Conservation (phyloP, 2,888 invertebrate genomes). For the Cryptocephalus moraei region DNA sequence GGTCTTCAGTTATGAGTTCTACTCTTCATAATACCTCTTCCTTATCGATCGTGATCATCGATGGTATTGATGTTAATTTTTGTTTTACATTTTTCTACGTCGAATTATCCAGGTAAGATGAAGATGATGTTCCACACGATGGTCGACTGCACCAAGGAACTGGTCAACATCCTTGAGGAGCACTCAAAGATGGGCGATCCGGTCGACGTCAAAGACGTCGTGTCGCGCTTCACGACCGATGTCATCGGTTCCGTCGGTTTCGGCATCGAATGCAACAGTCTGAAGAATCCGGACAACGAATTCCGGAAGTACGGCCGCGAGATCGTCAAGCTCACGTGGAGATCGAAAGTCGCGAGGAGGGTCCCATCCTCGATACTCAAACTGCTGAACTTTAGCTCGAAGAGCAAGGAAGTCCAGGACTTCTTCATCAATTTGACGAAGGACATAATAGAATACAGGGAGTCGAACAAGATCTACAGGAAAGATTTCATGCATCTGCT, state of each 20-base stretch:
- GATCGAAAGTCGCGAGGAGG: slow-evolving; percentile 3
- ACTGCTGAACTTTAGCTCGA: slow-evolving; percentile 17
- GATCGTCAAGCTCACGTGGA: slow-evolving; percentile 4
- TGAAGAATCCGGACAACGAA: slow-evolving; percentile 40
- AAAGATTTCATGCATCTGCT: slow-evolving; percentile 47
- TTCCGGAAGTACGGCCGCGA: slow-evolving; percentile 30
- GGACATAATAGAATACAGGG: slow-evolving; percentile 38
- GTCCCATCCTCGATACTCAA: slow-evolving; percentile 14
- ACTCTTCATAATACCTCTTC: too few species aligned
- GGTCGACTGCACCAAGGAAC: slow-evolving; percentile 42
- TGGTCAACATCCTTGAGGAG: slow-evolving; percentile 38
- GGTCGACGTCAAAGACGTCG: slow-evolving; percentile 37
- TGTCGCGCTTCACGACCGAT: slow-evolving; percentile 47
- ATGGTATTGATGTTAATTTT: too few species aligned
- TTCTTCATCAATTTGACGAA: slow-evolving; percentile 40
- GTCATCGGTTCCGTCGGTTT: slow-evolving; percentile 50
- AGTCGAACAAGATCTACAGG: slow-evolving; percentile 36
- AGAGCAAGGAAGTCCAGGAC: slow-evolving; percentile 20
- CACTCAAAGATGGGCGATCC: slow-evolving; percentile 24
- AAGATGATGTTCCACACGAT: slow-evolving; percentile 53
- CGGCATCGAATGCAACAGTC: slow-evolving; percentile 47
- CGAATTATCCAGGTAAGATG: slow-evolving; percentile 41
- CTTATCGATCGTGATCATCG: too few species aligned
- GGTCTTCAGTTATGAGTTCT: too few species aligned
- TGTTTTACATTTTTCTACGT: too few species aligned